phyloP scores from a whole-genome alignment of 2,888 invertebrate genomes.

The Odontocerum albicorne region DNA sequence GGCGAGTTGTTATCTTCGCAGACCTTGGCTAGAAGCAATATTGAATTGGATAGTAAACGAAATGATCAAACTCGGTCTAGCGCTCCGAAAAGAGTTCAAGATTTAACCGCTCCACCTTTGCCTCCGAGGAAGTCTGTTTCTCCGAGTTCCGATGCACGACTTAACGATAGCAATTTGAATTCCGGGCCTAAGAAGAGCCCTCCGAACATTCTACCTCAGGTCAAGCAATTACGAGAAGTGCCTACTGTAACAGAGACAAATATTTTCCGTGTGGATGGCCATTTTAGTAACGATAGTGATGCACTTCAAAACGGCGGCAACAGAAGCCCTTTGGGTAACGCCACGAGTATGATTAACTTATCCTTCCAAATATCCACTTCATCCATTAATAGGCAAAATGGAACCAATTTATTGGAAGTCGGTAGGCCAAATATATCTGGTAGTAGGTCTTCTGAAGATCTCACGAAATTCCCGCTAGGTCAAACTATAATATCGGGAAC shows the following conservation, averaged over 20 bases:
- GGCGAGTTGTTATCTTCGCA: slow-evolving; percentile 25
- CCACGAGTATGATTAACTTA: slow-evolving; percentile 34
- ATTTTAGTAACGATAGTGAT: slow-evolving; percentile 15
- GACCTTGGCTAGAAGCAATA: slow-evolving; percentile 10
- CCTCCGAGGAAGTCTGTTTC: slow-evolving; percentile 62
- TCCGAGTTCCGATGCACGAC: slow-evolving; percentile 40
- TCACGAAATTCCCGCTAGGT: slow-evolving; percentile 30
- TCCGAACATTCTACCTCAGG: slow-evolving; percentile 3
- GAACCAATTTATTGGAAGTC: slow-evolving; percentile 26
- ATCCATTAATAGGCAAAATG: slow-evolving; percentile 14
- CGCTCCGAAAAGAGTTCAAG: slow-evolving; percentile 31
- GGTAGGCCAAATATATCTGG: slow-evolving; percentile 27
- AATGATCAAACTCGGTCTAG: slow-evolving; percentile 6
- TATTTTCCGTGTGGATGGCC: not conserved
- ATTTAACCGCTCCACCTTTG: slow-evolving; percentile 51
- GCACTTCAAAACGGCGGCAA: slow-evolving; percentile 25
- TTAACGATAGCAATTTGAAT: slow-evolving; percentile 30
- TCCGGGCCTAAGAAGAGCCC: slow-evolving; percentile 5
- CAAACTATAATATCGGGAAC: slow-evolving; percentile 35
- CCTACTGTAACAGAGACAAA: slow-evolving; percentile 12
- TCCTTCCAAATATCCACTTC: slow-evolving; percentile 21
- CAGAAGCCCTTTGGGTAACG: slow-evolving; percentile 32
- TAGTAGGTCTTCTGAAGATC: slow-evolving; percentile 34
- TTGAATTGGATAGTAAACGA: slow-evolving; percentile 18
- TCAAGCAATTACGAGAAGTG: slow-evolving; percentile 27